A percentile compares a stretch with the other conserved stretches of the same genome.
These are phyloP conservation scores for Agapornis roseicollis DNA, from an alignment of 2,113 vertebrate genomes.

Conservation along the genomic window DNA sequence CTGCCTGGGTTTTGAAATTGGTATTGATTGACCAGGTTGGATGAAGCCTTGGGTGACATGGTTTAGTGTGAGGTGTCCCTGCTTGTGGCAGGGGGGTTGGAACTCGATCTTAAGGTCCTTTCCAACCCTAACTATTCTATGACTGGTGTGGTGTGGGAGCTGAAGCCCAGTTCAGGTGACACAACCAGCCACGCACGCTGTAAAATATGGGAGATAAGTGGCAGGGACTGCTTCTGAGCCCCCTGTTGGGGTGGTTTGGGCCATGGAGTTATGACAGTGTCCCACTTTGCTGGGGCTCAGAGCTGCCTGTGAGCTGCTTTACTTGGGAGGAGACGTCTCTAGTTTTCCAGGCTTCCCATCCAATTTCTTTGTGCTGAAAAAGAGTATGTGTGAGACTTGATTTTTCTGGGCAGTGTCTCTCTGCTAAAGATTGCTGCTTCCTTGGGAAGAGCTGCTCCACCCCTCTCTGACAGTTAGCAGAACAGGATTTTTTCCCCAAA, in stretches of 20 bases:
- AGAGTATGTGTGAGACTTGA: conserved; percentile 26
- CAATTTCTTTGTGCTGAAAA: conserved; percentile 1
- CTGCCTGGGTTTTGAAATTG: neutral
- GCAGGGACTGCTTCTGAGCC: neutral
- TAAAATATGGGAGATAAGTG: neutral
- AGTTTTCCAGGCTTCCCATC: conserved; percentile 30
- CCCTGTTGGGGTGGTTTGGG: neutral
- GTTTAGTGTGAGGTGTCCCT: too few species aligned
- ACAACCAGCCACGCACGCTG: neutral
- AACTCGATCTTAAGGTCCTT: too few species aligned
- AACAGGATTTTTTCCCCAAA: neutral
- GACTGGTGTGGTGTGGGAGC: neutral
- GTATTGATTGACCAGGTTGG: neutral
- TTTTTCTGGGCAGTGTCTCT: neutral
- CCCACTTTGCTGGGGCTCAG: accelerated
- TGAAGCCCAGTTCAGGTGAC: neutral
- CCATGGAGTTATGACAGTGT: neutral
- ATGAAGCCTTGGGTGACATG: too few species aligned
- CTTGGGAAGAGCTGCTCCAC: conserved; percentile 29
- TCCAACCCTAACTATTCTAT: too few species aligned
- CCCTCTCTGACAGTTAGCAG: neutral
- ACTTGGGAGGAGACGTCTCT: neutral
- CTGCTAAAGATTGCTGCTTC: conserved; percentile 12
- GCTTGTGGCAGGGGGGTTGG: too few species aligned
- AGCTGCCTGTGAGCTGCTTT: neutral